Conservation (phyloP, 2,113 vertebrate species). For the Epinephelus fuscoguttatus region DNA sequence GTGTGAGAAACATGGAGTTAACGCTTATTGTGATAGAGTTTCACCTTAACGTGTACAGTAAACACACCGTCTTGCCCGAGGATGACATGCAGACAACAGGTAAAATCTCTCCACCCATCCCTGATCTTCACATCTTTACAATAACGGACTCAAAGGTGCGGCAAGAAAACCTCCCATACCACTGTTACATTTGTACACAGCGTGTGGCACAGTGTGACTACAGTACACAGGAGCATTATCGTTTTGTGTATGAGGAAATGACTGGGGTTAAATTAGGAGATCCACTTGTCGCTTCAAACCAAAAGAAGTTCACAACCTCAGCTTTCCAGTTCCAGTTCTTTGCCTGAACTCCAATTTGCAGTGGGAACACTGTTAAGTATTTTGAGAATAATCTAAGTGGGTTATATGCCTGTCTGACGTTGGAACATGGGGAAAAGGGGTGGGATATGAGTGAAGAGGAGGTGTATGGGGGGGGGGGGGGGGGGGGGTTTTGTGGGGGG, state of each 20-base stretch:
- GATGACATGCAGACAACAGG: conserved; percentile 42
- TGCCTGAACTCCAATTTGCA: conserved; percentile 68
- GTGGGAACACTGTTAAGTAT: conserved; percentile 75
- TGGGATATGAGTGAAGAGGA: conserved; percentile 58
- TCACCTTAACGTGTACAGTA: conserved; percentile 47
- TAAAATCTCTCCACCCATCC: conserved; percentile 31
- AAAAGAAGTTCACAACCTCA: conserved; percentile 73
- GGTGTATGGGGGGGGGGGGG: conserved; percentile 10
- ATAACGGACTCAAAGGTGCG: conserved; percentile 6
- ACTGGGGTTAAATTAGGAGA: conserved; percentile 60
- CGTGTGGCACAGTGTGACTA: conserved; percentile 24
- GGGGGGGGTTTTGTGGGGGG: conserved; percentile 48
- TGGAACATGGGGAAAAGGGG: conserved; percentile 73
- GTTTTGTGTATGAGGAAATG: conserved; percentile 10
- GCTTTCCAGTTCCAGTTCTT: conserved; percentile 58
- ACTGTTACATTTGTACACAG: conserved; percentile 3
- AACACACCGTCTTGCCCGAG: conserved; percentile 44
- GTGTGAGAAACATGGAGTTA: conserved; percentile 14
- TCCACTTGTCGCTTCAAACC: conserved; percentile 29
- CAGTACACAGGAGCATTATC: conserved; percentile 1
- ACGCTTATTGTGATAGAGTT: conserved; percentile 53
- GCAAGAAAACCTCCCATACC: neutral
- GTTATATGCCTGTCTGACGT: conserved; percentile 77
- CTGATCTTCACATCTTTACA: conserved; percentile 17
- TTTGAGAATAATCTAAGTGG: conserved; percentile 82